Evolutionary conservation across 2,888 invertebrate genomes (phyloP), one percentile per base, ranked within the genome.

Genomic region (Endotricha flammealis): DNA sequence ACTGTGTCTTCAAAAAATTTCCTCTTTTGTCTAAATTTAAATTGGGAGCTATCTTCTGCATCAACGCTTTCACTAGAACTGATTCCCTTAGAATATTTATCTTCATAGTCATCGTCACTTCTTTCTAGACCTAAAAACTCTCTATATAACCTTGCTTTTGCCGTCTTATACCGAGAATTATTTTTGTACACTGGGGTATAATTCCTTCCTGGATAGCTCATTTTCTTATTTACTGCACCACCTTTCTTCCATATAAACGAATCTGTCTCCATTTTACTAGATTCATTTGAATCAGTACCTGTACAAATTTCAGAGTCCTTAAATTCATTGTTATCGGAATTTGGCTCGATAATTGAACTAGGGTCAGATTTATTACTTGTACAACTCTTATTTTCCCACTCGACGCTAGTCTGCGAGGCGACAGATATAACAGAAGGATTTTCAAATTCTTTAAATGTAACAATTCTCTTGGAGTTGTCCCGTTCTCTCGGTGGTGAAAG

Each of bases 401-500:
- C 40, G 39, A 44, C 48, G 12, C 39, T 46, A 17, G 47, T 48
- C 31, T 54, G 51, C 33, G 53, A 44, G 27, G 38, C 46, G 6
- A 43, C 51, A 32, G 46, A 47, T 20, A 44, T 41, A 4, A 39
- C 38, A 14, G 52, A 45, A 29, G 37, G 24, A 14, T 28, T 38
- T 16, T 59, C 47, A 16, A 46, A 47, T 30, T 67, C 70, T 46
- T 76, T 61, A 49, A 85, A 83, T 44, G 64, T 73, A 12, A 85
- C 81, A 1, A 69, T 48, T 41, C 65, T 64, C 50, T 77, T 79
- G 20, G 52, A 47, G 46, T 51, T 44, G 30, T 68, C 69, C 46
- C 61, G 72, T 56, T 73, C 58, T 67, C 57, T 63, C 43, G 60
- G 55, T 48, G 87, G 86, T 20, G 87, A 87, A 20, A 85, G 40